Percentiles rank a stretch among this genome's conserved stretches.
phyloP scores from a whole-genome alignment of 2,888 invertebrate species.

The Micropterix aruncella region DNA sequence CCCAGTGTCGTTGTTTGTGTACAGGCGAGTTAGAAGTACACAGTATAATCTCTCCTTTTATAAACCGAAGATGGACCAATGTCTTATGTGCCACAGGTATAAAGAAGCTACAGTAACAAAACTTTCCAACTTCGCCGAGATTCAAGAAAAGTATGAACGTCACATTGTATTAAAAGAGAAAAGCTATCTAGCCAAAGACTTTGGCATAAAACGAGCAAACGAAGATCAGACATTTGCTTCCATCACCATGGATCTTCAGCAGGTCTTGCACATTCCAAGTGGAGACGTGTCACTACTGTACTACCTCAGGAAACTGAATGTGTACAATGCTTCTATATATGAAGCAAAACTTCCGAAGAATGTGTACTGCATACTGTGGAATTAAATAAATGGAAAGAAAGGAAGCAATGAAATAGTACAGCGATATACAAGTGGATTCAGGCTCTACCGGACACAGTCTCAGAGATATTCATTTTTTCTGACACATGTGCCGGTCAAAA shows the following conservation, averaged over 20 bases:
- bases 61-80: constrained; percentile 13
- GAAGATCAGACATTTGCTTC: neutral
- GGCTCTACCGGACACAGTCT: too few relatives aligned
- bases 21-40: constrained; percentile 10
- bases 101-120: neutral
- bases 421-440: constrained; percentile 7
- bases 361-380: constrained; percentile 14
- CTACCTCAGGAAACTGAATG: constrained; percentile 13
- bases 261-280: constrained; percentile 14
- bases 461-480: constrained; percentile 10
- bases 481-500: constrained; percentile 13
- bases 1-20: neutral
- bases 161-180: neutral
- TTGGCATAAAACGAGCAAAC: neutral
- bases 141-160: neutral
- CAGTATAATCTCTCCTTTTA: constrained; percentile 13
- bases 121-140: neutral
- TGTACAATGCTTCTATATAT: constrained; percentile 15
- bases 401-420: constrained; percentile 15
- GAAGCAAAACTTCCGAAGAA: constrained; percentile 13
- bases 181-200: neutral
- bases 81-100: constrained; percentile 11
- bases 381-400: constrained; percentile 14
- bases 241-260: constrained; percentile 9
- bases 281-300: constrained; percentile 14